These are phyloP conservation scores for Hyperoodon ampullatus DNA, from an alignment of 2,113 vertebrate genomes.

Conservation along the genomic window DNA sequence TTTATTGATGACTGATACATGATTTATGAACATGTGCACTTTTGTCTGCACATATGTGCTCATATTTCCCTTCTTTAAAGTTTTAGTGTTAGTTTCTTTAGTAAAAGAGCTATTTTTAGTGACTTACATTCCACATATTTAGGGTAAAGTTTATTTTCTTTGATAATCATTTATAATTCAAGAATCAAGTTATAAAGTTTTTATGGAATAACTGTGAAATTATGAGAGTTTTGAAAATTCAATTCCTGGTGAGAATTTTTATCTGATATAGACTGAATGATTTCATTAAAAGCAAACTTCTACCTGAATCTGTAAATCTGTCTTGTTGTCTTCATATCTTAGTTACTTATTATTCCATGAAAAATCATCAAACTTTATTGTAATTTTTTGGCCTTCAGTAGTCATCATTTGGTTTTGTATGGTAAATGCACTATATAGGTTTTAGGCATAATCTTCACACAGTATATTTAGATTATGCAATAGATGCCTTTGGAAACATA, in stretches of 20 bases:
- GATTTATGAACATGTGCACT: neutral
- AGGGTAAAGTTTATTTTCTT: neutral
- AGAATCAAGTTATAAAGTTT: slow-evolving; percentile 9
- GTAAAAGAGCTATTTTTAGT: slow-evolving; percentile 42
- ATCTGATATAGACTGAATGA: neutral
- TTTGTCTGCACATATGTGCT: neutral
- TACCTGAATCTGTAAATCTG: neutral
- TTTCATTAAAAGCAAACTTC: slow-evolving; percentile 42
- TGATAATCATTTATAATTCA: slow-evolving; percentile 36
- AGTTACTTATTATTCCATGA: slow-evolving; percentile 27
- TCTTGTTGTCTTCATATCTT: slow-evolving; percentile 3
- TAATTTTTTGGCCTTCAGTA: neutral
- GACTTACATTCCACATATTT: slow-evolving; percentile 43
- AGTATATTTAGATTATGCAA: neutral
- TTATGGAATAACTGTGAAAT: slow-evolving; percentile 33
- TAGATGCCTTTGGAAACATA: neutral
- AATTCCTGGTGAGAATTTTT: neutral
- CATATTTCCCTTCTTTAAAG: neutral
- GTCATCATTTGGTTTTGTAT: neutral
- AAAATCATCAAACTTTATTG: neutral
- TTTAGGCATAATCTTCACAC: neutral
- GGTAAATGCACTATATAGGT: neutral
- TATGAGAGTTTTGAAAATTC: slow-evolving; percentile 22
- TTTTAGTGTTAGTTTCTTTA: slow-evolving; percentile 7
- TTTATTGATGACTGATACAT: neutral